Conservation (phyloP, 2,888 invertebrate genomes). For the Spodoptera littoralis region DNA sequence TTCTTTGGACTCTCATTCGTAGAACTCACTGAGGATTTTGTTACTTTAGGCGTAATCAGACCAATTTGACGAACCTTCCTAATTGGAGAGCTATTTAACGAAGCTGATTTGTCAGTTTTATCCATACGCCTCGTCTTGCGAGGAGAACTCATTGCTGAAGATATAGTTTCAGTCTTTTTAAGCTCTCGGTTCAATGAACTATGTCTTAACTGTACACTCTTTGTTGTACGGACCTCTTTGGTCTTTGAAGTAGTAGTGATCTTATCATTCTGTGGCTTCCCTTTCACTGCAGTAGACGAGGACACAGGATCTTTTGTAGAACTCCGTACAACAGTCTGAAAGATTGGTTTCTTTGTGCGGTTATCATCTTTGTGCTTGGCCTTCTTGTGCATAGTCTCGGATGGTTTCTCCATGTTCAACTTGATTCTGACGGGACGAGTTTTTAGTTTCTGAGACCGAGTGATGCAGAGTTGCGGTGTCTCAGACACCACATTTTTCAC, state of each 20-base stretch:
- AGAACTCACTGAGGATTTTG: conserved; percentile 70
- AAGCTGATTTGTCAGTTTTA: conserved; percentile 83
- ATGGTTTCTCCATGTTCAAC: conserved; percentile 80
- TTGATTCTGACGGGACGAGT: conserved; percentile 78
- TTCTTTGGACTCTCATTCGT: conserved; percentile 82
- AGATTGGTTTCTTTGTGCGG: conserved; percentile 80
- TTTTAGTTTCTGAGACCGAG: conserved; percentile 79
- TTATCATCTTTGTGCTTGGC: conserved; percentile 73
- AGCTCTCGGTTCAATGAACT: conserved; percentile 81
- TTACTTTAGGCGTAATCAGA: conserved; percentile 71
- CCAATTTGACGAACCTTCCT: conserved; percentile 84
- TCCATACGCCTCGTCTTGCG: conserved; percentile 84
- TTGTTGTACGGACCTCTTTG: conserved; percentile 78
- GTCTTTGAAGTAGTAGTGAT: conserved; percentile 73
- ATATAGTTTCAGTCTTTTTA: conserved; percentile 74
- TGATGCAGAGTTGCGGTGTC: conserved; percentile 71
- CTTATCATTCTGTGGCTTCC: conserved; percentile 73
- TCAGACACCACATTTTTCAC: conserved; percentile 78
- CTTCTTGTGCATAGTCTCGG: conserved; percentile 72
- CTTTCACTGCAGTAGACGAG: conserved; percentile 71
- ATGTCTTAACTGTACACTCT: conserved; percentile 78
- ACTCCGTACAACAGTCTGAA: conserved; percentile 83
- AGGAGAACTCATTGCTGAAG: conserved; percentile 81
- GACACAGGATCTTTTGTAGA: conserved; percentile 75
- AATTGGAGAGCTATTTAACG: conserved; percentile 84